Evolutionary conservation across 2,113 vertebrate genomes (phyloP), one percentile per base, ranked within the genome.

Genomic region (Thalassoma bifasciatum): DNA sequence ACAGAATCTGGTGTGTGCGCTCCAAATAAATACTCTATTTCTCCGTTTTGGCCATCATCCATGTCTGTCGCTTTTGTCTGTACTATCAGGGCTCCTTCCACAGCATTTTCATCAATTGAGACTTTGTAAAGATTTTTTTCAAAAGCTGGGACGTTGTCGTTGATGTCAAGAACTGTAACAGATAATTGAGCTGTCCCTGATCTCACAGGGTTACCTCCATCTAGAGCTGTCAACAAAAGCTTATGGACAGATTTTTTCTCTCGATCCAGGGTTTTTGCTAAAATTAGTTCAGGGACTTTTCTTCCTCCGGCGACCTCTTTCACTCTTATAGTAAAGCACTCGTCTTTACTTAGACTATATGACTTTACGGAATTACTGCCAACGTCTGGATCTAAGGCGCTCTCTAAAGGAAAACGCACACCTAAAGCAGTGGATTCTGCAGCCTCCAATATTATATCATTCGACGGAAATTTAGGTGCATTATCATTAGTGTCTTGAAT

Each of bases 401-500:
- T 94, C 69, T 96, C 93, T 62, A 96, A 90, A 2, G 91, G 94
- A 75, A 96, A 92, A 14, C 54, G 73, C 54, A 94, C 94, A 0
- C 8, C 94, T 83, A 50, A 93, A 90, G 87, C 84, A 8, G 85
- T 91, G 0, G 92, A 90, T 83, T 97, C 96, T 0, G 81, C 93
- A 89, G 91, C 54, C 37, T 95, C 94, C 70, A 95, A 58, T 66
- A 86, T 60, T 22, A 91, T 86, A 57, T 94, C 86, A 2, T 85
- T 93, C n/a, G 88, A 91, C 9, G 77, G 83, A 46, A 97, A 96
- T 40, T 70, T 84, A 0, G 96, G 95, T 0, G 93, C 90, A 56
- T 97, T 96, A 62, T 97, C 95, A 0, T 96, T 96, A 14, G 95
- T 94, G 0, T 96, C 95, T 10, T 92, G 85, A 49, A 96, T 85